A percentile compares a stretch with the other conserved stretches of the same genome.
phyloP scores from a whole-genome alignment of 2,888 invertebrate genomes.

The Lasioglossum morio region DNA sequence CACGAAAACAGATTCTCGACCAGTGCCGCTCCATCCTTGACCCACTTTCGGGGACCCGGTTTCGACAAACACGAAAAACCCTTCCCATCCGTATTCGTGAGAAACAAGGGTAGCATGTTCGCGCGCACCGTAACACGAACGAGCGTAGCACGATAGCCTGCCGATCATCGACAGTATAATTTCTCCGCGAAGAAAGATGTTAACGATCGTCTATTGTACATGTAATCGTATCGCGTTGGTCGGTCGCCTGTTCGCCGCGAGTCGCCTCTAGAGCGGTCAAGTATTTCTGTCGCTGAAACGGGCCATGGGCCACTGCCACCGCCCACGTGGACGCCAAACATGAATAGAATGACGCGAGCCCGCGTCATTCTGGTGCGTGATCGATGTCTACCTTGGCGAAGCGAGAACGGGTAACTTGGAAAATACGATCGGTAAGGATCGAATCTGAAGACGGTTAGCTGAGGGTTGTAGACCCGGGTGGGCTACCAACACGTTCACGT shows the following conservation, averaged over 20 bases:
- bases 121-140: background rate
- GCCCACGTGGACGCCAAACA: conserved; percentile 57
- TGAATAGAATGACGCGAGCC: conserved; percentile 12
- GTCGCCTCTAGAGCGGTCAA: conserved; percentile 10
- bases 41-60: conserved; percentile 2
- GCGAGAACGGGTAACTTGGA: background rate
- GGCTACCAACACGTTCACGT: background rate
- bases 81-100: background rate
- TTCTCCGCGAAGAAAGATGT: conserved; percentile 4
- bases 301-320: conserved; percentile 53
- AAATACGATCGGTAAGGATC: background rate
- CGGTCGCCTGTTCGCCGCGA: background rate
- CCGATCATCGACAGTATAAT: conserved; percentile 14
- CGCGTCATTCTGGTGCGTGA: background rate
- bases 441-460: background rate
- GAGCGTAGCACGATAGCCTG: background rate
- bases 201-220: conserved; percentile 20
- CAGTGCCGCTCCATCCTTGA: conserved; percentile 2
- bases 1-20: conserved; percentile 4
- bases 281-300: conserved; percentile 66
- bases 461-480: background rate
- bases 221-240: conserved; percentile 5
- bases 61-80: background rate
- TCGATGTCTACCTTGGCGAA: background rate
- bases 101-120: background rate